Conservation (phyloP, 2,113 vertebrate genomes). For the Trichechus manatus region DNA sequence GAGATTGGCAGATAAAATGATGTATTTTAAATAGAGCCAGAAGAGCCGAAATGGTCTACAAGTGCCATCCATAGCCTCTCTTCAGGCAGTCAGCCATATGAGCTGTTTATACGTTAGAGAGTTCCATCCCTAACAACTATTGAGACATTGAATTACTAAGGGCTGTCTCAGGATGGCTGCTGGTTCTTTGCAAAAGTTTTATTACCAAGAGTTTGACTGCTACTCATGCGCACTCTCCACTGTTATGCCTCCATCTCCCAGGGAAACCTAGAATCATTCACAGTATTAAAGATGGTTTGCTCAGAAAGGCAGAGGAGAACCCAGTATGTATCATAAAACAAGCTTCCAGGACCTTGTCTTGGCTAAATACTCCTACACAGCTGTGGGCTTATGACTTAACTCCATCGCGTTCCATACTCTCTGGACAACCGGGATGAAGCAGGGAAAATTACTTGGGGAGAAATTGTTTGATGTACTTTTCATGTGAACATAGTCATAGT, state of each 20-base stretch:
- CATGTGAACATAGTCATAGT: background rate
- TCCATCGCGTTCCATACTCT: background rate
- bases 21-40: background rate
- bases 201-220: background rate
- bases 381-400: constrained; percentile 11
- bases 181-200: background rate
- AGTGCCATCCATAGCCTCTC: too few relatives aligned
- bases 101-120: background rate
- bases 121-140: background rate
- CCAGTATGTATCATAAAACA: background rate
- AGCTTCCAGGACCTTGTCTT: background rate
- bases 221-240: background rate
- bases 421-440: background rate
- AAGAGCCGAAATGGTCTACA: background rate
- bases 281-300: background rate
- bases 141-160: background rate
- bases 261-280: background rate
- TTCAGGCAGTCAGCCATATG: background rate
- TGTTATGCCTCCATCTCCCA: background rate
- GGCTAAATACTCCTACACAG: background rate
- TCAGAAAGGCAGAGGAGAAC: background rate
- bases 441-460: background rate
- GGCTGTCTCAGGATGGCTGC: background rate
- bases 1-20: background rate
- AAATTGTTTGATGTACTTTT: background rate